Conservation (phyloP, 2,888 invertebrate genomes). For the Eupsilia transversa region DNA sequence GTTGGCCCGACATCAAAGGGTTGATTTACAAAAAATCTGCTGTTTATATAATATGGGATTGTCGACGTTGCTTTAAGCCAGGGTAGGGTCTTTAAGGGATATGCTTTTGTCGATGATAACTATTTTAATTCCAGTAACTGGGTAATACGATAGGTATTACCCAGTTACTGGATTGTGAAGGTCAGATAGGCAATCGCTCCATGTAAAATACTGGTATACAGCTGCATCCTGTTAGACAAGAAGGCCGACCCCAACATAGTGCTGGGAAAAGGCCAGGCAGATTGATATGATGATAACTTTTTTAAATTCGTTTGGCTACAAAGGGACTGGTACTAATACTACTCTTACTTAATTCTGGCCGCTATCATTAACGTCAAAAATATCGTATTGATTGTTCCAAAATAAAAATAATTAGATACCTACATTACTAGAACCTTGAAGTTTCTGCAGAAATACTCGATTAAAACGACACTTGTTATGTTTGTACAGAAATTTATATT, state of each 20-base stretch:
- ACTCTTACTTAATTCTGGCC: background rate
- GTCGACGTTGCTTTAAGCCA: background rate
- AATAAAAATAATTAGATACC: background rate
- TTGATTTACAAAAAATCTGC: background rate
- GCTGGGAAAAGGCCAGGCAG: too few species aligned
- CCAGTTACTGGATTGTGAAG: too few species aligned
- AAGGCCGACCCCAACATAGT: too few species aligned
- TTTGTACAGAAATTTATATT: background rate
- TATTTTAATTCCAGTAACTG: too few species aligned
- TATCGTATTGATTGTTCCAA: background rate
- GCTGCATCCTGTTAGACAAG: too few species aligned
- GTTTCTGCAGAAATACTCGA: background rate
- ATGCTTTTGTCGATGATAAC: background rate
- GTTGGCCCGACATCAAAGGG: constrained; percentile 3
- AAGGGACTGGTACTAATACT: background rate
- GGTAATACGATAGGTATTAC: too few species aligned
- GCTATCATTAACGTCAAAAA: background rate
- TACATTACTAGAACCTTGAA: background rate
- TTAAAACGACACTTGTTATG: too few species aligned
- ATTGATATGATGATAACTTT: too few species aligned
- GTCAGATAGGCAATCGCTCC: too few species aligned
- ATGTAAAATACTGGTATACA: too few species aligned
- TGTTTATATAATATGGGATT: background rate
- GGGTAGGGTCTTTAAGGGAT: background rate
- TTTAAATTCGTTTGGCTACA: too few species aligned